These are phyloP conservation scores for Rhinichthys osculus DNA, from an alignment of 2,797 vertebrate genomes.

Conservation along the genomic window DNA sequence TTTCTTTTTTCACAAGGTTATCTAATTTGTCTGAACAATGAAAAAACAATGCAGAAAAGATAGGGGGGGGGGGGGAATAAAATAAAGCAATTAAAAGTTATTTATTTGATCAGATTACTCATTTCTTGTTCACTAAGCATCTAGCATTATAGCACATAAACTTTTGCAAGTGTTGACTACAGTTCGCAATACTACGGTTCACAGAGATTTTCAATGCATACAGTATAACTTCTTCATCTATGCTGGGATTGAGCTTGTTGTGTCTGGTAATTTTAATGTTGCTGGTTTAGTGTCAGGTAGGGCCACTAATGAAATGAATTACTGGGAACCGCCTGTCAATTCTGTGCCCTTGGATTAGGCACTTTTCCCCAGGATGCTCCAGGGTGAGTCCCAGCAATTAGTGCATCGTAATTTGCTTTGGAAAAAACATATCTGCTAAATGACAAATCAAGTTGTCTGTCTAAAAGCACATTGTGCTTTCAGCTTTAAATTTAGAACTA, in stretches of 20 bases:
- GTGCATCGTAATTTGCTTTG: background rate
- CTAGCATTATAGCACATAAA: background rate
- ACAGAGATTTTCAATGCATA: background rate
- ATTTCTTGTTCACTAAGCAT: background rate
- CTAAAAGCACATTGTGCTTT: background rate
- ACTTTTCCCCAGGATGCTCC: background rate
- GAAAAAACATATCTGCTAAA: background rate
- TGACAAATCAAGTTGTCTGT: background rate
- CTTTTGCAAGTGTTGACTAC: background rate
- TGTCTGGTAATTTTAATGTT: background rate
- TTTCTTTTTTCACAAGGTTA: background rate
- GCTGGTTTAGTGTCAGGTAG: background rate
- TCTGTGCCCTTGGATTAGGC: background rate
- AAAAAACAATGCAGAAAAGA: background rate
- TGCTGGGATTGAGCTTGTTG: background rate
- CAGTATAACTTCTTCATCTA: background rate
- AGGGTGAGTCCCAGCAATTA: background rate
- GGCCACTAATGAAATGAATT: slow-evolving; percentile 1
- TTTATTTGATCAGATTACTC: background rate
- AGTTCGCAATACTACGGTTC: too few relatives aligned
- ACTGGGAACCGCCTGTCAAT: background rate
- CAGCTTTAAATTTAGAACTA: background rate
- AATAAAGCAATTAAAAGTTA: too few relatives aligned
- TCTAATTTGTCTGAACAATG: background rate
- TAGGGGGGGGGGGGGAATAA: background rate